Base-by-base conservation (phyloP, 2,888 invertebrate genomes). In the Luperina testacea region DNA sequence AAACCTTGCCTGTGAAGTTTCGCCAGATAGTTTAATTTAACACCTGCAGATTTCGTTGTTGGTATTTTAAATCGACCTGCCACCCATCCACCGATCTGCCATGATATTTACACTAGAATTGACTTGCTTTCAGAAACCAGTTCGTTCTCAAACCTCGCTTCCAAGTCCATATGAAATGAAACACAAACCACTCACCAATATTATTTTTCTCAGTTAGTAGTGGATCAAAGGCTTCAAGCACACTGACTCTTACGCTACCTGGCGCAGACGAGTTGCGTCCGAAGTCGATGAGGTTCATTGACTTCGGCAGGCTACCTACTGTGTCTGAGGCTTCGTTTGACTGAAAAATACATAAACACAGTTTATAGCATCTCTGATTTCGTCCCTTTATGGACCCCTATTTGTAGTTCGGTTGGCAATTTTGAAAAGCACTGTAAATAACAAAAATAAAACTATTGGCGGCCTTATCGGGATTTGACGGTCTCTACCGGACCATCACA, bases 201-300 rank as follows among this genome's bases (percentile, higher is more conserved):
- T 95, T 97, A 93, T 96, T 95, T 88, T 96, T 96, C 87, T 98
- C 97, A 91, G 97, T 97, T 91, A 98, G 97, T 93, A 99, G 97
- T 71, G 99, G 99, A 97, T 99, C 99, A 94, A 99, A 99, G 83
- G 98, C 98, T 94, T 99, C 98, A 91, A 99, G 95, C 90, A 99
- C 98, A 96, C 98, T 98, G 91, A 97, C 97, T 94, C 97, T 94
- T 92, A 97, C 97, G 95, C 96, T 97, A 94, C 97, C 97, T 94
- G 93, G 91, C 82, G 94, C 92, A 79, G 88, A 87, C 78, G 91
- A 87, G 84, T 92, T 93, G 82, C 94, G 92, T 1, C 96, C 96
- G 92, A 97, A 96, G 92, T 97, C 97, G 78, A 97, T 97, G 87
- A 97, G 94, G 88, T 97, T 97, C 92, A 92, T 87, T 4, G 96